Base-by-base conservation (phyloP, 35 echinoderm and acorn worm genomes). In the Lytechinus variegatus region DNA sequence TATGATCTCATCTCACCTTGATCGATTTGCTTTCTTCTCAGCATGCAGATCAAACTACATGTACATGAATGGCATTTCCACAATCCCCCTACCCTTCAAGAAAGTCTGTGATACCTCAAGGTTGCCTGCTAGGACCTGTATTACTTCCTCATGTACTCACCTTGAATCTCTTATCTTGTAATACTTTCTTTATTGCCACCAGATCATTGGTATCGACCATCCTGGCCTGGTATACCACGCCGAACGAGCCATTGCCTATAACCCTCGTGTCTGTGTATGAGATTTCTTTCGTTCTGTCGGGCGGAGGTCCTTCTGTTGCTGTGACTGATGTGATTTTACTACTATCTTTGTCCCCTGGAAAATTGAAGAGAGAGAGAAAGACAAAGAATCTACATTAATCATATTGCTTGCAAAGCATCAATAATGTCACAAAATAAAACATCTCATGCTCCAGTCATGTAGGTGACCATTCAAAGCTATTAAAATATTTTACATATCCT, bases 121-220 rank as follows among this genome's bases (percentile, higher is more conserved):
- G 7, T 9, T 54, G 7, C 2, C 87, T 87, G 11, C 21, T 24
- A 24, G 28, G 55, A 28, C 24, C 61, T 95, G 8, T 95, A 52
- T 4, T 28, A 98, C 33, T 44, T 44, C 33, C 33, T 44, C 33
- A 44, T 2, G 0, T 44, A 96, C 97, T 98, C 87, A 98, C 98
- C 97, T 99, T 99, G 95, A 99, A 99, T 52, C 98, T 88, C 88
- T 99, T 99, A 55, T 99, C 98, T 97, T 99, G 98, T 89, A 99
- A 95, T 86, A 99, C 98, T 95, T 99, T 99, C 96, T 99, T 99
- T 87, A 99, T 99, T 95, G 98, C 98, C 87, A 99, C 98, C 94
- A 98, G 88, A 94, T 99, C 98, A 54, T 96, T 96, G 19, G 96
- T 92, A 54, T 99, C 98, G 61, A 97, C 95, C 60, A 99, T 92